Conservation (phyloP, 2,113 vertebrate genomes). For the Corythoichthys haematopterus region DNA sequence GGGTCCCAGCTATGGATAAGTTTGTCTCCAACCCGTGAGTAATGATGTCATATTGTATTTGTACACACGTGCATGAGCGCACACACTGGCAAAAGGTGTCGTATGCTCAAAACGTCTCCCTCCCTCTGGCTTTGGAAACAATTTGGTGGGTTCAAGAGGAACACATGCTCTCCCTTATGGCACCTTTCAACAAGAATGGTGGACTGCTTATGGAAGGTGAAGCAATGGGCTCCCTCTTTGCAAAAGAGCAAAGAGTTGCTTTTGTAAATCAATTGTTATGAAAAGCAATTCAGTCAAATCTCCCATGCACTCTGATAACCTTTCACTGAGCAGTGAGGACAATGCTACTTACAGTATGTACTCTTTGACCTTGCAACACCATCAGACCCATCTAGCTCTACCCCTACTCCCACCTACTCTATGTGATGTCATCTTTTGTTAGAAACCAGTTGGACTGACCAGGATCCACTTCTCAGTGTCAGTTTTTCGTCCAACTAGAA, state of each 20-base stretch:
- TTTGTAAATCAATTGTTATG: conserved; percentile 67
- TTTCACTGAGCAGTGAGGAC: conserved; percentile 56
- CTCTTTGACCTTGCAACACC: conserved; percentile 64
- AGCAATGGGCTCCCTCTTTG: conserved; percentile 41
- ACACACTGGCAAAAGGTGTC: conserved; percentile 10
- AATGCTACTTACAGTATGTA: conserved; percentile 45
- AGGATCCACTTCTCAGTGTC: conserved; percentile 44
- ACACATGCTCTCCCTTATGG: conserved; percentile 43
- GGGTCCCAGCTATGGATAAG: conserved; percentile 71
- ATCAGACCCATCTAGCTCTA: conserved; percentile 67
- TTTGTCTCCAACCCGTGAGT: conserved; percentile 73
- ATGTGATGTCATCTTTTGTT: conserved; percentile 66
- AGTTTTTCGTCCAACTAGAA: conserved; percentile 56
- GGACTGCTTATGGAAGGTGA: conserved; percentile 53
- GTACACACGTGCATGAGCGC: conserved; percentile 49
- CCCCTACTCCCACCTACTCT: conserved; percentile 54
- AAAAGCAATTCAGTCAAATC: conserved; percentile 68
- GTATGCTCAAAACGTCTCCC: conserved; percentile 67
- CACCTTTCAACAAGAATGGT: conserved; percentile 54
- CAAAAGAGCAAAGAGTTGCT: conserved; percentile 32
- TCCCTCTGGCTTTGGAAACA: conserved; percentile 69
- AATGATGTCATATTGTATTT: conserved; percentile 77
- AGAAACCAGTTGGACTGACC: conserved; percentile 55
- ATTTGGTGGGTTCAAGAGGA: conserved; percentile 40
- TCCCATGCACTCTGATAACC: conserved; percentile 44